A percentile compares a stretch with the other conserved stretches of the same genome.
Conservation (phyloP, 2,113 vertebrate species). For the Amphiprion ocellaris region DNA sequence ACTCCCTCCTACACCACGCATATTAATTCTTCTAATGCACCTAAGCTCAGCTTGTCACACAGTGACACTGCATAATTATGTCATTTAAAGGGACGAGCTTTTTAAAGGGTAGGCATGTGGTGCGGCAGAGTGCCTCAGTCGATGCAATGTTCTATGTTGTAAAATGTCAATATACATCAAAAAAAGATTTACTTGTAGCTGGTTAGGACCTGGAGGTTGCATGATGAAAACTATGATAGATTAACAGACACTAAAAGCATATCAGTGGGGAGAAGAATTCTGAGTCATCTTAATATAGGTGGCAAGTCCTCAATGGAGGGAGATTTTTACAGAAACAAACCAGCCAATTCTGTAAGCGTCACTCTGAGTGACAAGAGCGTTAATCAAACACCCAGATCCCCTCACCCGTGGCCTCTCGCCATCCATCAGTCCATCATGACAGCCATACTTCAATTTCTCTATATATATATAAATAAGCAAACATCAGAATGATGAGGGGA, state of each 20-base stretch:
- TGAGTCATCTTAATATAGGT: constrained; percentile 25
- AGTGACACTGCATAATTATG: constrained; percentile 79
- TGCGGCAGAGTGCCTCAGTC: constrained; percentile 9
- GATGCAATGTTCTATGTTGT: constrained; percentile 27
- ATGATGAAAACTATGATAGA: constrained; percentile 28
- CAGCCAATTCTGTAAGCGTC: constrained; percentile 66
- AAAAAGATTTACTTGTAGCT: constrained; percentile 51
- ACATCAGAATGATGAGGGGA: constrained; percentile 45
- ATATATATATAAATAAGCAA: constrained; percentile 61
- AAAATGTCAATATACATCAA: constrained; percentile 44
- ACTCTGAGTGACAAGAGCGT: constrained; percentile 65
- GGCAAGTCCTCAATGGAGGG: neutral
- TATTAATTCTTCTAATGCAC: constrained; percentile 76
- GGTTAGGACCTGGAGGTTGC: constrained; percentile 5
- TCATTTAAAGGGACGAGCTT: constrained; percentile 65
- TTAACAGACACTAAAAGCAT: constrained; percentile 11
- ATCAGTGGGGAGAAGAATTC: neutral
- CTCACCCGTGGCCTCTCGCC: constrained; percentile 65
- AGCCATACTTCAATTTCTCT: constrained; percentile 40
- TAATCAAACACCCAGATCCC: constrained; percentile 65
- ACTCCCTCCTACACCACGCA: constrained; percentile 66
- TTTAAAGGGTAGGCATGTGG: constrained; percentile 62
- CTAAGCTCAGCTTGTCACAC: constrained; percentile 70
- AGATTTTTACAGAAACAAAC: constrained; percentile 55
- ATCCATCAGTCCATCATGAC: constrained; percentile 71